Percentiles rank a stretch among this genome's conserved stretches.
Evolutionary conservation across 37 sponge, comb jelly and placozoan genomes (phyloP).

Genomic region (Oopsacas minuta): DNA sequence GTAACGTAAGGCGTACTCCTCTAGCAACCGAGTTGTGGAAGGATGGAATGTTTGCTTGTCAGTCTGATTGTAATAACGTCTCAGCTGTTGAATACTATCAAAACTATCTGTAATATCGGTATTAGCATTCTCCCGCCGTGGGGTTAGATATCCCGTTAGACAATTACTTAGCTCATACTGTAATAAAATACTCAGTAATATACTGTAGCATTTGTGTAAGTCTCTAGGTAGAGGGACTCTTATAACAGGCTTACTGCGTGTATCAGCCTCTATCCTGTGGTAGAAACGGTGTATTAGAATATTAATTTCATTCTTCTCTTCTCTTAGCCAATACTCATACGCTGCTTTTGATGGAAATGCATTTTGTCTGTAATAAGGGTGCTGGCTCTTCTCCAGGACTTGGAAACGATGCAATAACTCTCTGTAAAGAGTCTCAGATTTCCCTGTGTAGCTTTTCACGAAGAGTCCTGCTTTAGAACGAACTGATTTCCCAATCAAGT

Average conservation of each 20-base stretch:
- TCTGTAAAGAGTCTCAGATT: not conserved
- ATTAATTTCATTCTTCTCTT: not conserved
- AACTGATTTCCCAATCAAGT: not conserved
- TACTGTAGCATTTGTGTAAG: not conserved
- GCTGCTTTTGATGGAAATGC: not conserved
- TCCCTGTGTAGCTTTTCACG: not conserved
- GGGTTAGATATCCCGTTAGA: not conserved
- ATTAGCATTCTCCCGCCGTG: not conserved
- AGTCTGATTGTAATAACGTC: not conserved
- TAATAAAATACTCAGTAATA: not conserved
- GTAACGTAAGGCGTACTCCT: not conserved
- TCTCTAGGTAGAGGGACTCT: not conserved
- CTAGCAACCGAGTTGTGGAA: constrained; percentile 10
- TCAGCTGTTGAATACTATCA: not conserved
- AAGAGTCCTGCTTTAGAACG: not conserved
- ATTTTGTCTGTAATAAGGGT: not conserved
- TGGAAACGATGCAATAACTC: not conserved
- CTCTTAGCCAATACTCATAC: not conserved
- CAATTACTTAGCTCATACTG: not conserved
- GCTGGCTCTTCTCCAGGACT: constrained; percentile 14
- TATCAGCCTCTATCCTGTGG: not conserved
- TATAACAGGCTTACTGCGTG: not conserved
- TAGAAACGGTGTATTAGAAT: not conserved
- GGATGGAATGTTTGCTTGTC: constrained; percentile 14
- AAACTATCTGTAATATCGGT: not conserved